A percentile compares a stretch with the other conserved stretches of the same genome.
Conservation (phyloP, 2,888 invertebrate genomes). For the Andrena minutula region DNA sequence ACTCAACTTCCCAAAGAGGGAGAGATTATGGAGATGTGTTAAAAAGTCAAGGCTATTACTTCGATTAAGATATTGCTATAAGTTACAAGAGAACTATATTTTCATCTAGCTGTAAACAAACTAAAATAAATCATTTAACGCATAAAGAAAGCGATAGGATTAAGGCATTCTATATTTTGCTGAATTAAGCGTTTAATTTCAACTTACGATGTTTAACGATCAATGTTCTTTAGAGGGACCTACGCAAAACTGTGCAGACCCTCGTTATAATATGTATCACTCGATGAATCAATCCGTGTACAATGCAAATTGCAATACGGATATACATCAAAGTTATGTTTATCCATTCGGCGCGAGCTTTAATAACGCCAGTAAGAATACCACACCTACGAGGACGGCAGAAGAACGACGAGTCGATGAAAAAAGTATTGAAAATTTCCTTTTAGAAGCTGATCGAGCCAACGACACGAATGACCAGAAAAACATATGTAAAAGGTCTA, state of each 20-base stretch:
- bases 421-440: slow-evolving; percentile 73
- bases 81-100: slow-evolving; percentile 48
- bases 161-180: slow-evolving; percentile 52
- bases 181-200: slow-evolving; percentile 26
- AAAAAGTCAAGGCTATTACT: slow-evolving; percentile 26
- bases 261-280: slow-evolving; percentile 46
- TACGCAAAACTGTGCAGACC: slow-evolving; percentile 17
- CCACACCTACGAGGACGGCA: slow-evolving; percentile 35
- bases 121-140: slow-evolving; percentile 55
- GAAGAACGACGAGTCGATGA: slow-evolving; percentile 72
- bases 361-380: slow-evolving; percentile 34
- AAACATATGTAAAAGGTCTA: slow-evolving; percentile 64
- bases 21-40: slow-evolving; percentile 70
- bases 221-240: slow-evolving; percentile 35
- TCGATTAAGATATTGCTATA: slow-evolving; percentile 21
- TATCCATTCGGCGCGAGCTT: slow-evolving; percentile 37
- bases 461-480: slow-evolving; percentile 38
- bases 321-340: slow-evolving; percentile 51
- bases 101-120: slow-evolving; percentile 46
- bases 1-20: slow-evolving; percentile 78
- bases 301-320: slow-evolving; percentile 45
- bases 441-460: slow-evolving; percentile 43
- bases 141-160: slow-evolving; percentile 35
- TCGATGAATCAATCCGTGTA: slow-evolving; percentile 42
- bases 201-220: slow-evolving; percentile 39